Evolutionary conservation across 1,140 invertebrate genomes (phyloP).

Genomic region (Mamestra configurata): DNA sequence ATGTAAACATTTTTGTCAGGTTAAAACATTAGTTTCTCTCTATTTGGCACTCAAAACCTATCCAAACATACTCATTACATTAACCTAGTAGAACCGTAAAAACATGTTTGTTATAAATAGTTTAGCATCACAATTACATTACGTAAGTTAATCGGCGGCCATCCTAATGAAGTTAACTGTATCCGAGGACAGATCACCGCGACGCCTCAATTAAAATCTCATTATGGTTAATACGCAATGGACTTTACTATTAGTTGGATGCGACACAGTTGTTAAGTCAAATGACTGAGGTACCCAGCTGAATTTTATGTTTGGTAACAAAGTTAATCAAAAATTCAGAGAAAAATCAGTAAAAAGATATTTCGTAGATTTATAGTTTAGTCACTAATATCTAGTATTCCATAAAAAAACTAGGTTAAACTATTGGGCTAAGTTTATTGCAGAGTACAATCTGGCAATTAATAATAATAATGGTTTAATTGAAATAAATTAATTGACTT

Average conservation of each 20-base stretch:
- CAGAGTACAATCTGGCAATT: too few species aligned
- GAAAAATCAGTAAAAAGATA: too few species aligned
- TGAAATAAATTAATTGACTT: too few species aligned
- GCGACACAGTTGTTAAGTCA: constrained; percentile 46
- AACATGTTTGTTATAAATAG: constrained; percentile 61
- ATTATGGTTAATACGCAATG: constrained; percentile 69
- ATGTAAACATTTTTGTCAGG: too few species aligned
- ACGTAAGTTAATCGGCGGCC: constrained; percentile 76
- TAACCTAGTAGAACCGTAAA: neutral
- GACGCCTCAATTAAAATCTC: constrained; percentile 85
- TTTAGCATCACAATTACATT: constrained; percentile 83
- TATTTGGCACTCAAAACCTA: neutral
- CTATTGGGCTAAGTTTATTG: too few species aligned
- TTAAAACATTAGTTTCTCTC: neutral
- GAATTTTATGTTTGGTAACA: neutral
- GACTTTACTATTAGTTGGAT: constrained; percentile 50
- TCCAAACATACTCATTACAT: neutral
- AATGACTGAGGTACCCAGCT: constrained; percentile 1
- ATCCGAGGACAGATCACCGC: constrained; percentile 74
- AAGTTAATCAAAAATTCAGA: too few species aligned
- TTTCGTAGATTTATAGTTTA: too few species aligned
- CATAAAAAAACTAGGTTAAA: too few species aligned
- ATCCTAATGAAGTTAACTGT: constrained; percentile 82
- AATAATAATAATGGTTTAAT: too few species aligned
- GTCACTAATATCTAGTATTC: too few species aligned